A percentile compares a stretch with the other conserved stretches of the same genome.
Conservation (phyloP, 2,888 invertebrate species). For the Pegoplata infirma region DNA sequence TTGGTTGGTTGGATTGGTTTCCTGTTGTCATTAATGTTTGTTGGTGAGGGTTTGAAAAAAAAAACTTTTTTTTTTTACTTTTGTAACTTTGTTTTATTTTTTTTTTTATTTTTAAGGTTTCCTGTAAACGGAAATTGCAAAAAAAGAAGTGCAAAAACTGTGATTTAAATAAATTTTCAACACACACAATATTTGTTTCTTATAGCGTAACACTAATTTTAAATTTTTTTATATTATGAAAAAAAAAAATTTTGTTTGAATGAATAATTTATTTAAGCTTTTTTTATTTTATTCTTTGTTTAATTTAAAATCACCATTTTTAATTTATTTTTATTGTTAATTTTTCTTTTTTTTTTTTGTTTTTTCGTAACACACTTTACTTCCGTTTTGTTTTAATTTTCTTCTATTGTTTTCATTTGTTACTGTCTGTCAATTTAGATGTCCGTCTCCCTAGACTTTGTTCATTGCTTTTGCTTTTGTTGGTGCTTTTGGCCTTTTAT, state of each 20-base stretch:
- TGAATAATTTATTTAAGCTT: not conserved
- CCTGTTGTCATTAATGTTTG: slow-evolving; percentile 17
- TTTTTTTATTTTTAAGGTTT: slow-evolving; percentile 23
- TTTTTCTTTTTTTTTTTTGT: slow-evolving; percentile 6
- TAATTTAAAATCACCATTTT: slow-evolving; percentile 6
- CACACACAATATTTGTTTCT: too few relatives aligned
- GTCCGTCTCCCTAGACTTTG: not conserved
- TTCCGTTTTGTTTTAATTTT: slow-evolving; percentile 43
- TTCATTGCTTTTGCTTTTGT: slow-evolving; percentile 7
- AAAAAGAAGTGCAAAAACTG: not conserved
- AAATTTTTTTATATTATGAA: not conserved
- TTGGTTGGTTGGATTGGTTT: slow-evolving; percentile 4
- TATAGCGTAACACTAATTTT: too few relatives aligned
- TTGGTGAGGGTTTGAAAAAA: not conserved
- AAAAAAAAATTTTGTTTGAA: not conserved
- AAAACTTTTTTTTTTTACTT: not conserved
- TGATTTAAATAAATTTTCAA: slow-evolving; percentile 1
- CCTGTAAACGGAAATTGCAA: slow-evolving; percentile 33
- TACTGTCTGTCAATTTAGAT: slow-evolving; percentile 20
- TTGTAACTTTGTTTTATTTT: not conserved
- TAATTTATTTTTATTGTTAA: not conserved
- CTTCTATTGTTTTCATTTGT: slow-evolving; percentile 35
- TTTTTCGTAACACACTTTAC: slow-evolving; percentile 30
- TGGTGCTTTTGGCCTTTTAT: slow-evolving; percentile 18
- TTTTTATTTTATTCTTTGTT: not conserved